These are phyloP conservation scores for Austrolebias charrua DNA, from an alignment of 2,797 vertebrate species.

Conservation along the genomic window DNA sequence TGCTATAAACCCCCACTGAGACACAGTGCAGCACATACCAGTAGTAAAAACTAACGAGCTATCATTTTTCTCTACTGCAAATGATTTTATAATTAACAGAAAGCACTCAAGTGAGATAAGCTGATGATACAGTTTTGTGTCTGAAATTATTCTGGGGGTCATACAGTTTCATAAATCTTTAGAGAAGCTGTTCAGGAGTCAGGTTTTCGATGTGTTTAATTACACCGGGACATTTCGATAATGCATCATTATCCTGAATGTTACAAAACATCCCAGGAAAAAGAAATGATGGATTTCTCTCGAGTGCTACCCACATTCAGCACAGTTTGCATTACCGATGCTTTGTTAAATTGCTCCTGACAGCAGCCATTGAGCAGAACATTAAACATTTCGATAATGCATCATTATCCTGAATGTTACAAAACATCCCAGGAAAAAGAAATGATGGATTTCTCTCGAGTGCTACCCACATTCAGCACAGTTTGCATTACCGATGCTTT, in stretches of 20 bases:
- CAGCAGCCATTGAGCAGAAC: conserved; percentile 39
- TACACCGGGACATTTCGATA: conserved; percentile 32
- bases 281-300: conserved; percentile 37
- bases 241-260: conserved; percentile 39
- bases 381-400: conserved; percentile 35
- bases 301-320: conserved; percentile 22
- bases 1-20: conserved; percentile 56
- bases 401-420: conserved; percentile 35
- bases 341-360: conserved; percentile 50
- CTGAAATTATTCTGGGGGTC: conserved; percentile 51
- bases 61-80: conserved; percentile 66
- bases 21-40: conserved; percentile 53
- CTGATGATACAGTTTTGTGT: conserved; percentile 58
- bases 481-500: conserved; percentile 55
- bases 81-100: conserved; percentile 74
- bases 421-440: conserved; percentile 32
- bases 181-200: conserved; percentile 29
- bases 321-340: conserved; percentile 53
- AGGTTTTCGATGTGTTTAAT: conserved; percentile 46
- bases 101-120: conserved; percentile 67
- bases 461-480: conserved; percentile 18
- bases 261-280: conserved; percentile 35
- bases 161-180: conserved; percentile 33
- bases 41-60: conserved; percentile 75
- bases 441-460: conserved; percentile 39